phyloP scores from a whole-genome alignment of 1,140 invertebrate species.

The Anastrepha ludens region DNA sequence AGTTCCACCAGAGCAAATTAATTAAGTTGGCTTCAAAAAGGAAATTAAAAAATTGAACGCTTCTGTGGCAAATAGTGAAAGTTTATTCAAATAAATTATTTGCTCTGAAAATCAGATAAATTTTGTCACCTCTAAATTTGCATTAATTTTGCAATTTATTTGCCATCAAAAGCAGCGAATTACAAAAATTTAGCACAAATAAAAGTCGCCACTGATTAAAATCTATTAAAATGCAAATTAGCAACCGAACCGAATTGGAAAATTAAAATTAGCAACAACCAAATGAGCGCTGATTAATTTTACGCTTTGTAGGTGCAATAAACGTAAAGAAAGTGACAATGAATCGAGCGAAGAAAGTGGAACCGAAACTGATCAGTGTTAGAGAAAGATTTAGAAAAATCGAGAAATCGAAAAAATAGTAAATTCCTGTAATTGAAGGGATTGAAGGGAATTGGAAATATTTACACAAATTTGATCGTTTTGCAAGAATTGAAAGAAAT shows the following conservation, averaged over 20 bases:
- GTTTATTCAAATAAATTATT: too few relatives aligned
- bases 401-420: not conserved
- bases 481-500: too few relatives aligned
- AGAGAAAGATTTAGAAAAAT: not conserved
- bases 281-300: constrained; percentile 8
- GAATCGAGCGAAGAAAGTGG: constrained; percentile 17
- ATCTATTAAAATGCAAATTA: constrained; percentile 48
- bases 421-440: not conserved
- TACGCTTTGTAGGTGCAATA: not conserved
- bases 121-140: not conserved
- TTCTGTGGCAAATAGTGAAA: too few relatives aligned
- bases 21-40: too few relatives aligned
- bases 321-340: constrained; percentile 29
- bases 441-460: not conserved
- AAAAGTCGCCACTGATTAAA: not conserved
- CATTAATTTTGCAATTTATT: constrained; percentile 19
- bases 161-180: not conserved
- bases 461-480: not conserved
- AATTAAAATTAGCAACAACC: not conserved
- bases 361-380: not conserved
- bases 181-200: not conserved
- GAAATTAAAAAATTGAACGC: too few relatives aligned
- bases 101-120: not conserved
- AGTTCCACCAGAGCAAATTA: too few relatives aligned
- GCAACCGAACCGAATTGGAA: constrained; percentile 1